Conservation (phyloP, 2,888 invertebrate genomes). For the Herminia tarsipennalis region DNA sequence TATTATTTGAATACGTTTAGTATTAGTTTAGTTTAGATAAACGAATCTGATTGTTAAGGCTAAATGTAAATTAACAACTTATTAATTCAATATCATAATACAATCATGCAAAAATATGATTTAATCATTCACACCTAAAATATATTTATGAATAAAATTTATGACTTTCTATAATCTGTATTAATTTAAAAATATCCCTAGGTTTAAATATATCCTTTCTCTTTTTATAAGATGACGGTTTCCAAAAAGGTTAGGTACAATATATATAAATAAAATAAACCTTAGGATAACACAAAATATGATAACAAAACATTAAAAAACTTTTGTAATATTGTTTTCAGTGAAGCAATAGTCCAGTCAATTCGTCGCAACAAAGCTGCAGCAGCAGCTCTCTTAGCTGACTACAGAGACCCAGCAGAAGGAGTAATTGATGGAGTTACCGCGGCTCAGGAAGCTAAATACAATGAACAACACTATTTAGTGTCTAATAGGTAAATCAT, state of each 20-base stretch:
- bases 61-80: not conserved
- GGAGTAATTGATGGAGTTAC: slow-evolving; percentile 85
- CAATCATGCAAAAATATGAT: not conserved
- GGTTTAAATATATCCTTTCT: too few species aligned
- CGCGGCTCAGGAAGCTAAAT: slow-evolving; percentile 81
- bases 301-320: not conserved
- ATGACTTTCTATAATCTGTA: not conserved
- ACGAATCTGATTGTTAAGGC: too few species aligned
- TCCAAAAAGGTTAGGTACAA: too few species aligned
- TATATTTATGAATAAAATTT: not conserved
- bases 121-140: not conserved
- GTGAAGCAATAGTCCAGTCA: slow-evolving; percentile 89
- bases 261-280: too few species aligned
- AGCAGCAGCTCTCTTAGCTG: slow-evolving; percentile 89
- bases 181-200: too few species aligned
- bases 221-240: too few species aligned
- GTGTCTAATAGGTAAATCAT: slow-evolving; percentile 69
- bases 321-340: slow-evolving; percentile 52
- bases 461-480: slow-evolving; percentile 77
- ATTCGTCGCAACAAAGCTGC: slow-evolving; percentile 89
- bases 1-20: too few species aligned
- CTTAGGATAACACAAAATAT: too few species aligned
- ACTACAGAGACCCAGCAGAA: slow-evolving; percentile 87
- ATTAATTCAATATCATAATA: too few species aligned
- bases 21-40: too few species aligned